Evolutionary conservation across 2,797 vertebrate genomes (phyloP).

Genomic region (Pseudochirops corinnae): DNA sequence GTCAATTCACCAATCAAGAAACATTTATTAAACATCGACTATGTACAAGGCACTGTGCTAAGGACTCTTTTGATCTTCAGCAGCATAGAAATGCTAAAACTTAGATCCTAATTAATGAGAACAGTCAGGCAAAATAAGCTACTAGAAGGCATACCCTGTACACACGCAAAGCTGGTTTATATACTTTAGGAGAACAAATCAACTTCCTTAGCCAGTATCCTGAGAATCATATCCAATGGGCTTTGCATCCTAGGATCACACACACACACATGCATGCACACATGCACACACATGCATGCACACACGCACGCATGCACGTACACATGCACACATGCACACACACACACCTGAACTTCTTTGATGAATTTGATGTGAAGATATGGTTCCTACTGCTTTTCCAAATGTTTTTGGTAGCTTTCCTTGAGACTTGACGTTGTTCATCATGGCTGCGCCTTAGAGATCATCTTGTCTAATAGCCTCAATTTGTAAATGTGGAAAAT

Average conservation of each 20-base stretch:
- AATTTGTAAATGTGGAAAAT: background rate
- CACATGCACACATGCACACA: too few species aligned
- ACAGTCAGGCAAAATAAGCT: background rate
- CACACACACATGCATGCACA: too few species aligned
- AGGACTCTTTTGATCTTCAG: background rate
- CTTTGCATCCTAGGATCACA: background rate
- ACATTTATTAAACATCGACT: background rate
- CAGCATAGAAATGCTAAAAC: background rate
- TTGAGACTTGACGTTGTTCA: background rate
- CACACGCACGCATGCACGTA: too few species aligned
- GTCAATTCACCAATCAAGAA: background rate
- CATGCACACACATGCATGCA: too few species aligned
- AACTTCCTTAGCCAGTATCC: background rate
- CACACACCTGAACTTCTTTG: background rate
- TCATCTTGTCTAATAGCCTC: background rate
- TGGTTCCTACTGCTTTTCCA: background rate
- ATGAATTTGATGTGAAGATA: background rate
- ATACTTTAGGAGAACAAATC: background rate
- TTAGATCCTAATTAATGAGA: background rate
- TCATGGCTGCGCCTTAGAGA: background rate
- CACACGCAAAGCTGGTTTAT: background rate
- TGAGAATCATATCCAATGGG: background rate
- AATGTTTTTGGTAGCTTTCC: background rate
- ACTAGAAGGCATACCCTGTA: background rate
- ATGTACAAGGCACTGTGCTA: background rate